Evolutionary conservation across 2,888 invertebrate species (phyloP), one percentile per base, ranked within the genome.

Genomic region (Scelioninae gen. 2): DNA sequence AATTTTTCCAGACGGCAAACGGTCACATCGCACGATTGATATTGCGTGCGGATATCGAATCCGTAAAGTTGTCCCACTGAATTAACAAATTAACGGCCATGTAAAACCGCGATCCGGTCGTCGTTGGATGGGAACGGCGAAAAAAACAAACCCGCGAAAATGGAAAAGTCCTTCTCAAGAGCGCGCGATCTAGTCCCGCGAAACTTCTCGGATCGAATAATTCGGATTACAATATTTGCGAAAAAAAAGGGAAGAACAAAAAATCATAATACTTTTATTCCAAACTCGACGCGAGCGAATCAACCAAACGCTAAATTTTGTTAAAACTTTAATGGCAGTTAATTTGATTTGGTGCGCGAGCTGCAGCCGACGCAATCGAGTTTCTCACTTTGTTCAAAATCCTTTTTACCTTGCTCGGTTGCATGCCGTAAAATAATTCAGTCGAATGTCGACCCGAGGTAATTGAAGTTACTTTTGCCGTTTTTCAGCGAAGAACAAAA

Each of bases 261-360:
- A 53, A 64, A 64, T 60, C 61, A 48, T 61, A 60, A 68, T 60
- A 60, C 60, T 60, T 68, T 68, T 58, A 58, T 58, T 68, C 39
- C 18, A 53, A 53, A 48, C 61, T 61, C 37, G 33, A 52, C 52
- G 46, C 19, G 39, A 52, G 41, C 52, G 64, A 71, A 64, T 65
- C 70, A 70, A 57, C 63, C 63, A 57, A 45, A 70, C 57, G 70
- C 50, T 63, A 70, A 70, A 70, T 70, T 70, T 57, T 25, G 57
- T 63, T 63, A 70, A 63, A 70, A 70, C 70, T 70, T 70, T 70
- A 70, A 70, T 63, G 50, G 70, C 57, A 50, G 50, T 63, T 70
- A 70, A 70, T 70, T 63, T 63, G 70, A 70, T 70, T 70, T 70
- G 41, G 35, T 28, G 52, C 41, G 70, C 48, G 61, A 55, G 55